These are phyloP conservation scores for Cynodonichthys magdalenae DNA, from an alignment of 2,797 vertebrate genomes.

Conservation along the genomic window DNA sequence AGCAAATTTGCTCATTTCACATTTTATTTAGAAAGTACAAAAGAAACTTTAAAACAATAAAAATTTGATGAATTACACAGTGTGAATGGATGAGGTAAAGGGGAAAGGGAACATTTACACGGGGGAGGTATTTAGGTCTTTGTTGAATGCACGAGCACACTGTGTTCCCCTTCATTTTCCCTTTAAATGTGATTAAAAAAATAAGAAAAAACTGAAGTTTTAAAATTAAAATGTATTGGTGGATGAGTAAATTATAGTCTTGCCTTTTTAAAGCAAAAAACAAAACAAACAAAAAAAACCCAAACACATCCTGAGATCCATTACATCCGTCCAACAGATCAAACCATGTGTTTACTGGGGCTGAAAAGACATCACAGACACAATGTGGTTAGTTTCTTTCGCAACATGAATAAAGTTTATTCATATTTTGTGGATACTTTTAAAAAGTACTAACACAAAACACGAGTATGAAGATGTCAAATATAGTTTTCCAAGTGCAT, in stretches of 20 bases:
- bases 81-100: constrained; percentile 39
- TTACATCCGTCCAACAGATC: constrained; percentile 32
- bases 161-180: constrained; percentile 48
- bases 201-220: constrained; percentile 27
- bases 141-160: constrained; percentile 61
- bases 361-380: constrained; percentile 61
- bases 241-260: constrained; percentile 44
- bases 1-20: constrained; percentile 62
- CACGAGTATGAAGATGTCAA: neutral
- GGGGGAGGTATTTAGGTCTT: constrained; percentile 59
- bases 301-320: constrained; percentile 55
- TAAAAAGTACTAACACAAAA: neutral
- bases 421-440: neutral
- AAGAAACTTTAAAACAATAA: constrained; percentile 22
- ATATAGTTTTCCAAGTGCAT: neutral
- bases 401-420: neutral
- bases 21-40: constrained; percentile 26
- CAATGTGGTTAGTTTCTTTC: neutral
- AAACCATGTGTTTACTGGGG: constrained; percentile 67
- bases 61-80: constrained; percentile 39
- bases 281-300: constrained; percentile 15
- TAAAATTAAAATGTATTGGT: constrained; percentile 48
- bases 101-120: constrained; percentile 35
- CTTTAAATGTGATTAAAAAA: constrained; percentile 47
- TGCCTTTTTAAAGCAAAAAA: constrained; percentile 44